Conservation (phyloP, 2,113 vertebrate species). For the Gorilla gorilla region DNA sequence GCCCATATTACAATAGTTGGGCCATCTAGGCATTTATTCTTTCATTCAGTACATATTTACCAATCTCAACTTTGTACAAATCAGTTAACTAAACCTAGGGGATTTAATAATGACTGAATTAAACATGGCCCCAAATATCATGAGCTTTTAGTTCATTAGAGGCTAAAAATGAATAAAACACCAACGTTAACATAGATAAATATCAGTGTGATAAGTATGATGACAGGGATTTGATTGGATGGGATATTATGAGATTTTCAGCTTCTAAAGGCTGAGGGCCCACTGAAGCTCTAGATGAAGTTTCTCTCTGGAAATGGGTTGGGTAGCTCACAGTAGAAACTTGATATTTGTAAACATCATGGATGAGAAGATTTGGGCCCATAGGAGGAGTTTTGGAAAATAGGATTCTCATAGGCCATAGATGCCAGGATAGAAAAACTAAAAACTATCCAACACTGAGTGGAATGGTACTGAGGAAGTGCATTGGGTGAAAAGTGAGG, state of each 20-base stretch:
- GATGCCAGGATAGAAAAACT: not conserved
- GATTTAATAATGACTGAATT: not conserved
- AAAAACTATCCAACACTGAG: not conserved
- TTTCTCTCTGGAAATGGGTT: not conserved
- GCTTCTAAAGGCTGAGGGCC: not conserved
- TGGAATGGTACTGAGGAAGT: not conserved
- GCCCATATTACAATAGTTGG: not conserved
- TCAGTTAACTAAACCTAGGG: not conserved
- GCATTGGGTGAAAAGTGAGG: not conserved
- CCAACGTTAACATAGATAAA: not conserved
- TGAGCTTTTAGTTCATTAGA: not conserved
- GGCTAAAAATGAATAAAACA: not conserved
- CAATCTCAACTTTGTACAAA: not conserved
- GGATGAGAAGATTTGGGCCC: not conserved
- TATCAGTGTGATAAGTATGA: not conserved
- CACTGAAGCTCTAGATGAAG: not conserved
- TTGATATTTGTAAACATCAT: not conserved
- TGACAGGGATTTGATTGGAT: not conserved
- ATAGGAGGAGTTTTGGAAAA: not conserved
- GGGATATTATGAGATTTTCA: not conserved
- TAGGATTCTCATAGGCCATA: not conserved
- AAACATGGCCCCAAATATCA: not conserved
- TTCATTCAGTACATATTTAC: not conserved
- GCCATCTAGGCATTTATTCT: not conserved
- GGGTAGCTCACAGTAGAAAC: not conserved